Evolutionary conservation across 2,113 vertebrate species (phyloP).

Genomic region (Promerops cafer): DNA sequence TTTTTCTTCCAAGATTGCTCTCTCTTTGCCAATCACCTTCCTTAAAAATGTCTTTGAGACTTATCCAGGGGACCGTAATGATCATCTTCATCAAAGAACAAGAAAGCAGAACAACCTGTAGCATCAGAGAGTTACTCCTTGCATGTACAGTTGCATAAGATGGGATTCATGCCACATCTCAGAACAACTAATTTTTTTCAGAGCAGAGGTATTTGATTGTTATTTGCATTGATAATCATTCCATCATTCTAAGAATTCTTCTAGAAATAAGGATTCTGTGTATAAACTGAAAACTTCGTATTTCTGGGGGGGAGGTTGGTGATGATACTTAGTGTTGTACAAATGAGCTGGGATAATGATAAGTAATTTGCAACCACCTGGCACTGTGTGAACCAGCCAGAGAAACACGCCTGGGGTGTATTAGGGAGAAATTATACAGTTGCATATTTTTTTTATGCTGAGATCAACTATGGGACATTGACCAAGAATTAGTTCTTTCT

Average conservation of each 20-base stretch:
- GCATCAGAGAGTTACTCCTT: background rate
- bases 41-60: background rate
- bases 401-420: background rate
- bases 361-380: background rate
- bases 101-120: background rate
- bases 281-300: background rate
- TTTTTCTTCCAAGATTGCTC: background rate
- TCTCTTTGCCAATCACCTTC: background rate
- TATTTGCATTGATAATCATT: background rate
- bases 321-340: background rate
- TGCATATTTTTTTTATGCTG: background rate
- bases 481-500: background rate
- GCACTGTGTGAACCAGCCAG: background rate
- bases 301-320: background rate
- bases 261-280: background rate
- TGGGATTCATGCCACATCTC: background rate
- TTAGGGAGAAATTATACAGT: background rate
- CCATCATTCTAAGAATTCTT: background rate
- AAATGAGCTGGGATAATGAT: background rate
- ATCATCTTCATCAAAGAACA: background rate
- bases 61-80: background rate
- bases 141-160: background rate
- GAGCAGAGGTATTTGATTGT: background rate
- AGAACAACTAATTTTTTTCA: background rate
- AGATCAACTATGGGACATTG: background rate